Conservation (phyloP, 2,113 vertebrate species). For the Melanocharis versteri region DNA sequence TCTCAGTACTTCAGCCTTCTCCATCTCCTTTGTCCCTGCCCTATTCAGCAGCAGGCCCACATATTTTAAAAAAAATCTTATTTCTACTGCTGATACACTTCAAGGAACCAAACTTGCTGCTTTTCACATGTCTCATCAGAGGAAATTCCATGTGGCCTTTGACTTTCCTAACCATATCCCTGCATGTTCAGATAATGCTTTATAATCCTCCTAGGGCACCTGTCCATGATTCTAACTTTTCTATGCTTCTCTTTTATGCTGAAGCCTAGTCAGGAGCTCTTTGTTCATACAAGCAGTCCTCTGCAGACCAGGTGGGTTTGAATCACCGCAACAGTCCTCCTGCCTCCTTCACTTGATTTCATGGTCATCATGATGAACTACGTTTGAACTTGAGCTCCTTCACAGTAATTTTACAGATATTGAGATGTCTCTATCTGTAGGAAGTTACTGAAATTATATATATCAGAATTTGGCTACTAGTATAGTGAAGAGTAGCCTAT, state of each 20-base stretch:
- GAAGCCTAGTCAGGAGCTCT: background rate
- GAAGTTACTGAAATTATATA: background rate
- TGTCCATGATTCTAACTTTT: background rate
- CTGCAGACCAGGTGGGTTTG: no score
- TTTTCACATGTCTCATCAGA: background rate
- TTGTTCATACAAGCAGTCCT: background rate
- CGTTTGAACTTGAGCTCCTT: background rate
- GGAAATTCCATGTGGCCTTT: background rate
- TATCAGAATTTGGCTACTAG: background rate
- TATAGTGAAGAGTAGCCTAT: background rate
- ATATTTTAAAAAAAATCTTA: background rate
- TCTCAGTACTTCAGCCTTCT: background rate
- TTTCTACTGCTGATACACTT: background rate
- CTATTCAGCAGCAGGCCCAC: background rate
- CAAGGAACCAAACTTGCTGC: background rate
- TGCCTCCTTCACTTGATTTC: background rate
- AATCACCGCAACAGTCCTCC: no score
- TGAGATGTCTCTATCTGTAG: background rate
- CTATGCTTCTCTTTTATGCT: background rate
- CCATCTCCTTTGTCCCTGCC: background rate
- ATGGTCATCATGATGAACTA: background rate
- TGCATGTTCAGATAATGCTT: background rate
- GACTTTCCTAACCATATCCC: background rate
- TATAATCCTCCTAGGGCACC: background rate
- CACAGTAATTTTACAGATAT: background rate